Base-by-base conservation (phyloP, 2,888 invertebrate species). In the Eilema griseolum region DNA sequence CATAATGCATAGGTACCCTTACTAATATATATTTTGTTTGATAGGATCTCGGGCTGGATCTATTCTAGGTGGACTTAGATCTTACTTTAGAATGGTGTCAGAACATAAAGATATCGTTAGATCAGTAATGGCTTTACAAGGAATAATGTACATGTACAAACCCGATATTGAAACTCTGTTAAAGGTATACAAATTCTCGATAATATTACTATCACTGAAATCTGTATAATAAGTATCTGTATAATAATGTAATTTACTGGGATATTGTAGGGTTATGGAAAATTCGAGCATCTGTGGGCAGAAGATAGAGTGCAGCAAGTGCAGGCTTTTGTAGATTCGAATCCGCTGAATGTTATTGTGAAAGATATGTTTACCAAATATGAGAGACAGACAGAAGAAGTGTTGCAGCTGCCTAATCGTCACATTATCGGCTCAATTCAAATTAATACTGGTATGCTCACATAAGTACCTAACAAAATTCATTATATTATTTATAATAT, bases 41-140 rank as follows among this genome's bases (percentile, higher is more conserved):
- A 1, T 60, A 77, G 91, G 89, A 16, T 91, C 92, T 5, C 88
- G 89, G 68, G 89, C 93, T 5, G 89, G 86, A 0, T 91, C 92
- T 1, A 88, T 67, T 66, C 70, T 93, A 8, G 62, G 70, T 12
- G 92, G 92, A 4, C 71, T 94, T 10, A 87, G 95, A 79, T 97
- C 95, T 84, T 98, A 97, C 86, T 97, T 97, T 89, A 96, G 97
- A 79, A 96, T 95, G 85, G 96, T 98, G 3, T 96, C 96, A 1
- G 98, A 98, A 78, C 98, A 98, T 84, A 98, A 98, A 88, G 98
- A 98, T 88, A 96, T 98, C 52, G 95, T 97, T 4, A 95, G 98
- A 70, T 96, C 96, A 31, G 96, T 97, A 66, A 97, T 97, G 96
- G 97, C 97, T 74, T 92, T 98, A 73, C 97, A 97, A 83, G 97